Evolutionary conservation across 2,888 invertebrate genomes (phyloP), one percentile per base, ranked within the genome.

Genomic region (Ochropacha duplaris): DNA sequence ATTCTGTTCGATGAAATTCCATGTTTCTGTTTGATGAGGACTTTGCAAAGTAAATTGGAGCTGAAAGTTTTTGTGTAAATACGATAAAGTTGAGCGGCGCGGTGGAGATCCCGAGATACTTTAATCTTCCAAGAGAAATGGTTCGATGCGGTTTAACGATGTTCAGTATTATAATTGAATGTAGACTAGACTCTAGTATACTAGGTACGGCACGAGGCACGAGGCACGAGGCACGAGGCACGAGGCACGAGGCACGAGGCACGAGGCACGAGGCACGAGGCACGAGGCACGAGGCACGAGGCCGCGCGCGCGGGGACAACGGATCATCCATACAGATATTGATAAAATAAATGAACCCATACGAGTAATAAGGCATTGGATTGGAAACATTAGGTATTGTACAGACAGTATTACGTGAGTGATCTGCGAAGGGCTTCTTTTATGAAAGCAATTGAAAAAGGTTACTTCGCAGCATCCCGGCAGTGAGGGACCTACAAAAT

Each of bases 1-100:
- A 83, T 78, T 78, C 72, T 76, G 78, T 85, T 81, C 78, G 71
- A 78, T 71, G 61, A 76, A 85, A 74, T 82, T 84, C 70, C 74
- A 72, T 83, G 85, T 81, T 85, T 84, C 79, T 76, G 77, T 84
- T 85, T 83, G 83, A 81, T 76, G 81, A 81, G 74, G 69, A 79
- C 76, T 81, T 76, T 57, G 68, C 68, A 72, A 81, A 85, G 83
- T 81, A 79, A 81, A 82, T 85, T 79, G 71, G 66, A 61, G 64
- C 67, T 64, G 62, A 74, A 79, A 81, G 75, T 79, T 82, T 75
- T 64, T 60, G 72, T 76, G 78, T 79, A 79, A 82, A 83, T 81
- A 81, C 74, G 79, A 74, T 77, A 69, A 81, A 84, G 76, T 84
- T 84, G 60, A 70, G 72, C 72, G 70, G 69, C 70, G 71, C 59